Base-by-base conservation (phyloP, 2,888 invertebrate genomes). In the Uropetala carovei region DNA sequence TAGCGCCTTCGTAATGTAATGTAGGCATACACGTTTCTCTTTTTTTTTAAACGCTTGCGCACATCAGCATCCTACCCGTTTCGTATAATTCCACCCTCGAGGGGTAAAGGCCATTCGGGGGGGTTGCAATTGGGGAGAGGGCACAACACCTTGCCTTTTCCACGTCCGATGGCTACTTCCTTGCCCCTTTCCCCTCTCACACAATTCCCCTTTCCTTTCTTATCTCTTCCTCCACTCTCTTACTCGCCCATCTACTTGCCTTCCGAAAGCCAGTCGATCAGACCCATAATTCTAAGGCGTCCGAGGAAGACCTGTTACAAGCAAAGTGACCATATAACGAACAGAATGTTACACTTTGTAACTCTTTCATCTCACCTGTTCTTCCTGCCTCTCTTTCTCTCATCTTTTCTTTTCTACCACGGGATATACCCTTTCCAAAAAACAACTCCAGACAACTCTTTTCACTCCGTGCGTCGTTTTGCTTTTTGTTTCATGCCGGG, bases 51-150 rank as follows among this genome's bases (percentile, higher is more conserved):
- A 9, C n/a, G n/a, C 64, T n/a, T 68, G 75, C 75, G 75, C 75
- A 27, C 75, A 75, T 75, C 75, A 75, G 75, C 75, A 75, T 75
- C 75, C 75, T n/a, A 75, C 22, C 75, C 75, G 75, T 22, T 22
- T 75, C 75, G 75, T 75, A 75, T 75, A 75, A 75, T 75, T 75
- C 75, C 75, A 75, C 75, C 75, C 75, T 27, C 75, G 27, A 75
- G 75, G 75, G 22, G 22, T n/a, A 27, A 75, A 16, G 64, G 75
- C 75, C 43, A 43, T 43, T 43, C 43, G 43, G 43, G 1, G 43
- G 43, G 43, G 43, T 43, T 43, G 5, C 43, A 43, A 43, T 43
- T 43, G 27, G 22, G 14, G 16, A 14, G 18, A 64, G n/a, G 64
- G 64, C 14, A 7, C 64, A 64, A n/a, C 64, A 64, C 64, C 75